phyloP scores from a whole-genome alignment of 2,888 invertebrate genomes.

The Toxonevra muliebris region DNA sequence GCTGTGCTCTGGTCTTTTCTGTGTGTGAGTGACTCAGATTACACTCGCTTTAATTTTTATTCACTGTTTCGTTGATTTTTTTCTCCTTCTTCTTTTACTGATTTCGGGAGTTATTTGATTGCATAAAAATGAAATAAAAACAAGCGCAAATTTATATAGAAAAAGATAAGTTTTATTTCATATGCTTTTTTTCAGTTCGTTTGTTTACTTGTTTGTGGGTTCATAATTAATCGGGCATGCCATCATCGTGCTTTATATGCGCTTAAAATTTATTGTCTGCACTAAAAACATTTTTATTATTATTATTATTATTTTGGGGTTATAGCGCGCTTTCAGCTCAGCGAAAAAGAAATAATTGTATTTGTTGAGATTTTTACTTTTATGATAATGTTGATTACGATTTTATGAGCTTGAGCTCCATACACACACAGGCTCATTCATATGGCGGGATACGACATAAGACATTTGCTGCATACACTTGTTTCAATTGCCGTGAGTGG shows the following conservation, averaged over 20 bases:
- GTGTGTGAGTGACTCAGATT: constrained; percentile 22
- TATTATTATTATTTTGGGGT: neutral
- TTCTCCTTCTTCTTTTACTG: no score
- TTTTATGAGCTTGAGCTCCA: no score
- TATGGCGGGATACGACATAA: no score
- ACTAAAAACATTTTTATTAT: constrained; percentile 15
- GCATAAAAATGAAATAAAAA: constrained; percentile 22
- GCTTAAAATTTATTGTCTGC: constrained; percentile 18
- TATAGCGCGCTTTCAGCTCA: neutral
- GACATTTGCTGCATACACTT: no score
- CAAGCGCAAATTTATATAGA: constrained; percentile 6
- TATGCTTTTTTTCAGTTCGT: no score
- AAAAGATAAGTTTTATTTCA: neutral
- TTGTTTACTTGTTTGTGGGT: neutral
- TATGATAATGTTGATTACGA: neutral
- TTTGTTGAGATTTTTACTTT: neutral
- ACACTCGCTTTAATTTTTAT: constrained; percentile 14
- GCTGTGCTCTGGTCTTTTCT: no score
- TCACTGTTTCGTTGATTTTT: no score
- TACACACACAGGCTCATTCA: no score
- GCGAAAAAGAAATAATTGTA: constrained; percentile 1
- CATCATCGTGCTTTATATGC: constrained; percentile 16
- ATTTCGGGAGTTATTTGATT: neutral
- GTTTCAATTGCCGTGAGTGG: no score
- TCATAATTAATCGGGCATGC: constrained; percentile 29